phyloP scores from a whole-genome alignment of 2,888 invertebrate species.

The Aricia artaxerxes region DNA sequence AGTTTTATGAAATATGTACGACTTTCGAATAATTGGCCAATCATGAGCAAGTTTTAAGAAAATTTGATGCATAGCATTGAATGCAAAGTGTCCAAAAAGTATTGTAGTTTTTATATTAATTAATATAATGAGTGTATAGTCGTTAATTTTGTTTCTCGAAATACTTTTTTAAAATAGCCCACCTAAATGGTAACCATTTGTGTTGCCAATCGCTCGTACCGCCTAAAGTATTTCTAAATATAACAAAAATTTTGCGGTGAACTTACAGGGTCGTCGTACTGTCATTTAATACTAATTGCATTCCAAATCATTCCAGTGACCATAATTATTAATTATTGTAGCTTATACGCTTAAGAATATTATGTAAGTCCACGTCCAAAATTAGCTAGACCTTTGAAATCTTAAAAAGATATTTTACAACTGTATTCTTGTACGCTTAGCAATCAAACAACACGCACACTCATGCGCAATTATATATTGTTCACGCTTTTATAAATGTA shows the following conservation, averaged over 20 bases:
- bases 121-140: neutral
- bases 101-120: neutral
- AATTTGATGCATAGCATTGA: neutral
- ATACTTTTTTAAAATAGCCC: neutral
- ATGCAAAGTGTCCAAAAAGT: constrained; percentile 1
- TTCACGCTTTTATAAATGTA: constrained; percentile 8
- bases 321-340: neutral
- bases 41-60: neutral
- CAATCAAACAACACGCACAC: constrained; percentile 25
- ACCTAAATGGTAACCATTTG: neutral
- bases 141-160: neutral
- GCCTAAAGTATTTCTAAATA: neutral
- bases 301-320: constrained; percentile 21
- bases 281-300: constrained; percentile 3
- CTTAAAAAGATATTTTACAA: constrained; percentile 8
- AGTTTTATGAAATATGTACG: neutral
- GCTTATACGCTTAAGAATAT: constrained; percentile 21
- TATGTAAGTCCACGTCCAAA: constrained; percentile 27
- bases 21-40: neutral
- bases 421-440: constrained; percentile 26
- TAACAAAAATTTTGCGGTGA: neutral
- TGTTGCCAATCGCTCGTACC: neutral
- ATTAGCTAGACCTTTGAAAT: constrained; percentile 15
- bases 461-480: neutral
- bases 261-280: constrained; percentile 18